Evolutionary conservation across 53 echinoderm and acorn worm species (phyloP).

Genomic region (Luidia sarsii): DNA sequence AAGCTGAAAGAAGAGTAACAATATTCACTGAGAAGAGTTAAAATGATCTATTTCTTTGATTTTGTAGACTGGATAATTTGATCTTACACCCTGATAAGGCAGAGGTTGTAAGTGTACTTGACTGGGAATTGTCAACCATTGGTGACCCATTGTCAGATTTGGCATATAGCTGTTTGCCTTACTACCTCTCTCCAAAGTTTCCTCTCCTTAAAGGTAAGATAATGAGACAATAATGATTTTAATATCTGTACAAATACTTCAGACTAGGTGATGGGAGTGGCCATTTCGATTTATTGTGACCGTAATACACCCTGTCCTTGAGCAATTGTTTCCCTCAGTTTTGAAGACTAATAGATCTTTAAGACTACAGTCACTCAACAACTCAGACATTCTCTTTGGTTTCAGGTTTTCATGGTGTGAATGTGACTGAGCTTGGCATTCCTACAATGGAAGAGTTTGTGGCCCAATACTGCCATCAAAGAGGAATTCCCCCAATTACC

Average conservation of each 20-base stretch:
- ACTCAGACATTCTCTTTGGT: neutral
- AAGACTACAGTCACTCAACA: too few relatives aligned
- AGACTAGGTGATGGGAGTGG: too few relatives aligned
- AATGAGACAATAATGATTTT: too few relatives aligned
- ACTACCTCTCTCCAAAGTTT: conserved; percentile 67
- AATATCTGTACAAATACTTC: too few relatives aligned
- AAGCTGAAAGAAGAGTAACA: too few relatives aligned
- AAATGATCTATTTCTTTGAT: too few relatives aligned
- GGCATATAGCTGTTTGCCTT: conserved; percentile 80
- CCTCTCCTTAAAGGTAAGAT: conserved; percentile 72
- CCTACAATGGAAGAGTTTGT: conserved; percentile 76
- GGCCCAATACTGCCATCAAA: conserved; percentile 66
- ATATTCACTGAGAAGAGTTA: too few relatives aligned
- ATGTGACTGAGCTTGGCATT: conserved; percentile 74
- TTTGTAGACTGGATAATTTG: conserved; percentile 82
- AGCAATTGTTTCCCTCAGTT: too few relatives aligned
- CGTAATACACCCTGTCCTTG: too few relatives aligned
- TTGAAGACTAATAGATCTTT: too few relatives aligned
- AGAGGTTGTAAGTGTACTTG: conserved; percentile 81
- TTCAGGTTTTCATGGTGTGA: conserved; percentile 75
- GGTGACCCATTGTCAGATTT: conserved; percentile 93
- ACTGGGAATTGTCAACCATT: conserved; percentile 96
- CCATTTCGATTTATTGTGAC: too few relatives aligned
- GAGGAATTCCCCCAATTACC: conserved; percentile 71
- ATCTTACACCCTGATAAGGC: conserved; percentile 91